A percentile compares a stretch with the other conserved stretches of the same genome.
Evolutionary conservation across 1,140 invertebrate species (phyloP).

Genomic region (Wiebesia pumilae): DNA sequence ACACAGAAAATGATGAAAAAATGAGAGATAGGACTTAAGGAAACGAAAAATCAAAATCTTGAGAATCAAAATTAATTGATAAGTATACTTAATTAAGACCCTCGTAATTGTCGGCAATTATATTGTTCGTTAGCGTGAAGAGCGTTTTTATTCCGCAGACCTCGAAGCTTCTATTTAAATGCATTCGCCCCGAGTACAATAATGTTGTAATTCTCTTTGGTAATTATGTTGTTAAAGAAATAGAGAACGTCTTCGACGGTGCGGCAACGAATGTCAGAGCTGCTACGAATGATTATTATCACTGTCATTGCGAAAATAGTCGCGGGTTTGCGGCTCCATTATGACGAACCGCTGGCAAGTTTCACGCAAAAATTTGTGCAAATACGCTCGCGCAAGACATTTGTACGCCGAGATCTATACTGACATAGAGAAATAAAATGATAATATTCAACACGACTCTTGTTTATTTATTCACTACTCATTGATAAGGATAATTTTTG

Average conservation of each 20-base stretch:
- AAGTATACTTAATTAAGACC: conserved; percentile 67
- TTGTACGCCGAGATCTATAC: conserved; percentile 45
- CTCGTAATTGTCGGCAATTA: conserved; percentile 66
- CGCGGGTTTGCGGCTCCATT: conserved; percentile 18
- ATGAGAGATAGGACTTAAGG: conserved; percentile 56
- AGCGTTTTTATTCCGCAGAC: conserved; percentile 32
- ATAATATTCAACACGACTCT: conserved; percentile 43
- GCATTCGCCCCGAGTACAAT: conserved; percentile 29
- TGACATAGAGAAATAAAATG: conserved; percentile 50
- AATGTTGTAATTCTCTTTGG: conserved; percentile 50
- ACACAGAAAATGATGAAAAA: conserved; percentile 50
- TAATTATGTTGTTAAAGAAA: conserved; percentile 49
- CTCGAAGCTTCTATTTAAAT: conserved; percentile 48
- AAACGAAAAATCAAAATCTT: conserved; percentile 70
- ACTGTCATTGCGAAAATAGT: conserved; percentile 23
- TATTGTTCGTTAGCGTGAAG: conserved; percentile 66
- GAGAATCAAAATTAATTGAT: conserved; percentile 73
- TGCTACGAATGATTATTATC: conserved; percentile 41
- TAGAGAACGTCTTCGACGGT: conserved; percentile 29
- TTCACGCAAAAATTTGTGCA: conserved; percentile 17
- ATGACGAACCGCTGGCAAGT: neutral
- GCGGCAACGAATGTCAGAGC: conserved; percentile 21
- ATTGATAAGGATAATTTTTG: neutral
- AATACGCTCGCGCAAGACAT: conserved; percentile 33
- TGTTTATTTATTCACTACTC: conserved; percentile 6